These are phyloP conservation scores for Araneus ventricosus DNA, from an alignment of 1,140 invertebrate genomes.

Conservation along the genomic window DNA sequence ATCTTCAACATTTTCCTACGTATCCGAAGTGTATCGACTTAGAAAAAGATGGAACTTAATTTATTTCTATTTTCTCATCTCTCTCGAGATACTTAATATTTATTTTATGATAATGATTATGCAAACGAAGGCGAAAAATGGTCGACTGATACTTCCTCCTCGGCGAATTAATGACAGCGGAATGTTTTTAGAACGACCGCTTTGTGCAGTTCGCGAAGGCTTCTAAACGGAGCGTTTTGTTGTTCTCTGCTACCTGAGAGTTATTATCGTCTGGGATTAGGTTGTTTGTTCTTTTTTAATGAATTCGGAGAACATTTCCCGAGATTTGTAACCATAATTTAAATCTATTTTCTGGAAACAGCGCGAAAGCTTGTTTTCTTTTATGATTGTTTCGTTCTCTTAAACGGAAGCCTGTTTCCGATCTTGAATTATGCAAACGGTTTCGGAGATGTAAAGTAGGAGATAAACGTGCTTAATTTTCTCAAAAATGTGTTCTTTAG, in stretches of 20 bases:
- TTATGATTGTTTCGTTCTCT: constrained; percentile 13
- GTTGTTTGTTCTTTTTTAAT: constrained; percentile 20
- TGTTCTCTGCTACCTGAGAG: constrained; percentile 46
- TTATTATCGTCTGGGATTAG: constrained; percentile 58
- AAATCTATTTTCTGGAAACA: constrained; percentile 22
- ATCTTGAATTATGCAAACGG: not conserved
- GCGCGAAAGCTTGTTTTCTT: not conserved
- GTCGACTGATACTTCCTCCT: constrained; percentile 41
- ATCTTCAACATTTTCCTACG: not conserved
- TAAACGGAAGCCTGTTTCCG: not conserved
- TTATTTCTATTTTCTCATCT: constrained; percentile 69
- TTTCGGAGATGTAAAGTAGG: not conserved
- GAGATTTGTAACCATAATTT: constrained; percentile 55
- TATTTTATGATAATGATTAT: constrained; percentile 75
- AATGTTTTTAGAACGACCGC: constrained; percentile 57
- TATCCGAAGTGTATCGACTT: not conserved
- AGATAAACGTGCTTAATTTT: too few species aligned
- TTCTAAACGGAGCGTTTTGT: constrained; percentile 48
- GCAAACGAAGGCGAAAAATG: constrained; percentile 59
- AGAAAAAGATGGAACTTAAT: constrained; percentile 65
- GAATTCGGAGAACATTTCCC: constrained; percentile 6
- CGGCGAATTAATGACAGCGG: constrained; percentile 61
- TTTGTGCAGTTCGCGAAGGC: constrained; percentile 9
- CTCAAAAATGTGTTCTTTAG: too few species aligned
- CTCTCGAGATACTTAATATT: constrained; percentile 68